A percentile compares a stretch with the other conserved stretches of the same genome.
phyloP scores from a whole-genome alignment of 2,888 invertebrate species.

The Schrankia costaestrigalis region DNA sequence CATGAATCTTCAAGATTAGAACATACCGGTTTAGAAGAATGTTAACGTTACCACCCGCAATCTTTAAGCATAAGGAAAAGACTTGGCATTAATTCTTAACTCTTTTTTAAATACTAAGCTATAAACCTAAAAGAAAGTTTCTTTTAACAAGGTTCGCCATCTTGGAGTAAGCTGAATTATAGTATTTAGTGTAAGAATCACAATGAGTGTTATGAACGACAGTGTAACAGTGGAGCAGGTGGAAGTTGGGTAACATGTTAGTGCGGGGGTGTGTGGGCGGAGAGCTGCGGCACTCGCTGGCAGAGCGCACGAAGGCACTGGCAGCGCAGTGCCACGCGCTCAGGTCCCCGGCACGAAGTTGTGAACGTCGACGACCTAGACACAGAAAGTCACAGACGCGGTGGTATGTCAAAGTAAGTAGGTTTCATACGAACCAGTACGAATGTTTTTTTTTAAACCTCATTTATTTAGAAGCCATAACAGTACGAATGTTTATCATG shows the following conservation, averaged over 20 bases:
- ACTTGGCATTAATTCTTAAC: conserved; percentile 42
- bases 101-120: too few relatives aligned
- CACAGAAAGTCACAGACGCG: conserved; percentile 80
- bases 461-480: too few relatives aligned
- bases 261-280: conserved; percentile 72
- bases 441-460: too few relatives aligned
- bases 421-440: conserved; percentile 18
- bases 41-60: too few relatives aligned
- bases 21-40: too few relatives aligned
- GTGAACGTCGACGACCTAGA: conserved; percentile 63
- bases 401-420: conserved; percentile 88
- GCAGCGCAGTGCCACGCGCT: conserved; percentile 73
- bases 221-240: conserved; percentile 31
- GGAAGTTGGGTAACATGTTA: conserved; percentile 66
- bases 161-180: conserved; percentile 2
- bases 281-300: conserved; percentile 72
- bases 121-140: conserved; percentile 5
- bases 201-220: conserved; percentile 38
- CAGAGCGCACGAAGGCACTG: conserved; percentile 75
- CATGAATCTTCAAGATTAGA: too few relatives aligned
- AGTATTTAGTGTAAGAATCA: conserved; percentile 15
- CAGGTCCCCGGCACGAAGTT: conserved; percentile 63
- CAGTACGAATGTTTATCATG: too few relatives aligned
- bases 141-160: conserved; percentile 23
- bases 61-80: too few relatives aligned